Evolutionary conservation across 2,888 invertebrate species (phyloP).

Genomic region (Hylaea fasciaria): DNA sequence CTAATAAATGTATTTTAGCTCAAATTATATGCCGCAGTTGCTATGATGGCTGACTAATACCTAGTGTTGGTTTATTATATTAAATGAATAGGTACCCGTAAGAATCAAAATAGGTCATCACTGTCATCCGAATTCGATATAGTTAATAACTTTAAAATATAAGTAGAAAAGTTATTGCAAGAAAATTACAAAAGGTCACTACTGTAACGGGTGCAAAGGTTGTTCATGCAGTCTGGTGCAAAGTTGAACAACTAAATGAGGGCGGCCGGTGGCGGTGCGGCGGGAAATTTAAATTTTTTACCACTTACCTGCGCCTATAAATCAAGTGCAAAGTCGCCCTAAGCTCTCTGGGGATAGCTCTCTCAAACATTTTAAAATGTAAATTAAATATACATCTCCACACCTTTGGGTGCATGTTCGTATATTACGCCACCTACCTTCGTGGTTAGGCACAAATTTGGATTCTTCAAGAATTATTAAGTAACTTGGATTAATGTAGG

Average conservation of each 20-base stretch:
- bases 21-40: too few relatives aligned
- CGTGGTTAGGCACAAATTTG: background rate
- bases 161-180: conserved; percentile 1
- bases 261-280: conserved; percentile 50
- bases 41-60: too few relatives aligned
- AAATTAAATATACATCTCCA: conserved; percentile 67
- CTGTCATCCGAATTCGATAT: too few relatives aligned
- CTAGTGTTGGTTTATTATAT: too few relatives aligned
- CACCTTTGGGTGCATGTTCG: conserved; percentile 34
- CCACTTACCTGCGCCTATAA: conserved; percentile 82
- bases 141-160: background rate
- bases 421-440: conserved; percentile 13
- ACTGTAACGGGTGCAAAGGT: conserved; percentile 43
- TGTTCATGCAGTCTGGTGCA: conserved; percentile 64
- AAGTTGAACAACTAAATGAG: conserved; percentile 59
- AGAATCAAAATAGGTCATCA: too few relatives aligned
- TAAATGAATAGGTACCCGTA: too few relatives aligned
- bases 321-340: conserved; percentile 78
- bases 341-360: conserved; percentile 75
- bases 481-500: too few relatives aligned
- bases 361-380: conserved; percentile 80
- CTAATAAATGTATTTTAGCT: too few relatives aligned
- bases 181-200: conserved; percentile 24
- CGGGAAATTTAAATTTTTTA: conserved; percentile 80
- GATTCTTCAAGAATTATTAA: background rate